phyloP scores from a whole-genome alignment of 2,888 invertebrate genomes.

The Pherbina coryleti region DNA sequence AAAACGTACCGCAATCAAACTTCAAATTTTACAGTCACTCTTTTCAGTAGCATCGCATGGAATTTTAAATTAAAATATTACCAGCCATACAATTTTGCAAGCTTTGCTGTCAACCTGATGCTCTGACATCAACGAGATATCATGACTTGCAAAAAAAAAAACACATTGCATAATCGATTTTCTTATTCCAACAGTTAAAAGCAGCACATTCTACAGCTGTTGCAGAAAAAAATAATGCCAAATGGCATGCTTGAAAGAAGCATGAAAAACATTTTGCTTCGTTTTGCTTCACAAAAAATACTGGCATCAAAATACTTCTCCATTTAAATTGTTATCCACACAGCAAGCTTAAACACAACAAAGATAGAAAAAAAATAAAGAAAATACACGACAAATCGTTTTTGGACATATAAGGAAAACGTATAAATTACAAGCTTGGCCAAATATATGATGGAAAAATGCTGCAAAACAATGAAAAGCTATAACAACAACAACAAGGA shows the following conservation, averaged over 20 bases:
- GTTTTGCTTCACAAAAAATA: neutral
- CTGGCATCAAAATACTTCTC: too few relatives aligned
- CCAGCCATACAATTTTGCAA: too few relatives aligned
- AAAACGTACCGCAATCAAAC: too few relatives aligned
- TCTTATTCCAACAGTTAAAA: neutral
- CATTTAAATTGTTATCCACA: neutral
- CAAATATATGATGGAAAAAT: neutral
- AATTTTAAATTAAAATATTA: too few relatives aligned
- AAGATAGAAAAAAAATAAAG: neutral
- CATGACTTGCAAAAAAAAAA: neutral
- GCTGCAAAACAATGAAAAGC: neutral
- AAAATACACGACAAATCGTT: constrained; percentile 18
- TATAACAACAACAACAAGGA: neutral
- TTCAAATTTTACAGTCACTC: too few relatives aligned
- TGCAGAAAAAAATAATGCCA: neutral
- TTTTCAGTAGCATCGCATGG: too few relatives aligned
- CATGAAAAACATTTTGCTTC: neutral
- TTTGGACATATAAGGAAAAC: constrained; percentile 9
- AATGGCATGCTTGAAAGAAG: neutral
- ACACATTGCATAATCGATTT: neutral
- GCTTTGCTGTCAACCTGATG: neutral
- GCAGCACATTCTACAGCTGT: neutral
- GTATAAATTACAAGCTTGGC: neutral
- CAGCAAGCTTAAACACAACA: neutral
- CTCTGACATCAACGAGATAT: neutral